Evolutionary conservation across 2,797 vertebrate species (phyloP), one percentile per base, ranked within the genome.

Genomic region (Gobio occitaniae): DNA sequence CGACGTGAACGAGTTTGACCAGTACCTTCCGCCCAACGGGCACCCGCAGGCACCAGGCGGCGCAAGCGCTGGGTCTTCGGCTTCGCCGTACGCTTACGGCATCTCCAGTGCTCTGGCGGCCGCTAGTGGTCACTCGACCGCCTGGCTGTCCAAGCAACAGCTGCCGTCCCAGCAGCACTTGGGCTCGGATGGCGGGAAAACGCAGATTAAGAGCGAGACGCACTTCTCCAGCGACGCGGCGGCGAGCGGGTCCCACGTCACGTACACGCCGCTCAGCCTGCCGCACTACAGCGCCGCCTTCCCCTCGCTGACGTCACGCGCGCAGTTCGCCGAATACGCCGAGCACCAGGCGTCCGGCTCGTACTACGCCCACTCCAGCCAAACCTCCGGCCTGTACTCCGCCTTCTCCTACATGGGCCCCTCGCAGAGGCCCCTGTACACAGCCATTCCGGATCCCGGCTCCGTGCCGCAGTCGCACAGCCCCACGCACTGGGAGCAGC

Each of bases 321-420:
- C 98, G 63, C 98, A 99, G 92, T 99, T 99, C 71, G 93, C 94
- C 0, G 98, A 99, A 83, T 99, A 99, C 19, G 93, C 97, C 0
- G 98, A 99, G 86, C 98, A 99, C 91, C 98, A 99, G 94, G 94
- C 97, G 87, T 95, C 97, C 0, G 96, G 97, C 93, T 96, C 98
- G 17, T 99, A 99, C 89, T 99, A 99, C 3, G 93, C 97, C 91
- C 98, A 99, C 90, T 96, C 97, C 1, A 92, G 96, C 91, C 98
- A 99, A 93, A 94, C 97, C 81, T 96, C 98, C 0, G 96, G 98
- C 85, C 94, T 99, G 89, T 99, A 99, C 93, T 99, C 98, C 0
- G 98, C 98, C 92, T 99, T 99, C 93, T 99, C 98, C 71, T 99
- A 99, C 93, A 99, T 99, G 98, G 97, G 98, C 69, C 97, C 98